Conservation (phyloP, 2,113 vertebrate species). For the Myrmophylax atrothorax region DNA sequence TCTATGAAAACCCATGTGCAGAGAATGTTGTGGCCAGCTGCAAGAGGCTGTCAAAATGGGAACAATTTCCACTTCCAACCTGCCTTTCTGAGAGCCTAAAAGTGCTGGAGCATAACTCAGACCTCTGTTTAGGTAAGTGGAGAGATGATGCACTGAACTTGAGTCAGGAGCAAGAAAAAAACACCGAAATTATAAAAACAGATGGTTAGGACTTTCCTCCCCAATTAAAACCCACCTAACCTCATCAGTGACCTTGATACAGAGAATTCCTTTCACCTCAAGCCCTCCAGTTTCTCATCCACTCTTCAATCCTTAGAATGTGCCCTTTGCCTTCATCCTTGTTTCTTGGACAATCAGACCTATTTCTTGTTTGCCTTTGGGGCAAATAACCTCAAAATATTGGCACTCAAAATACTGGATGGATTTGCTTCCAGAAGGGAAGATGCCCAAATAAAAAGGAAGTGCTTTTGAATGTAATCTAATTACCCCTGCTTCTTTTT, state of each 20-base stretch:
- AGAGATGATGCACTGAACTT: not conserved
- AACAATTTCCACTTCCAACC: not conserved
- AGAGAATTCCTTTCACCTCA: not conserved
- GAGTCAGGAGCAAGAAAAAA: not conserved
- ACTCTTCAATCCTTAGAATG: not conserved
- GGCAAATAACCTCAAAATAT: not conserved
- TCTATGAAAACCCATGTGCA: not conserved
- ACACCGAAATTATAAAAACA: not conserved
- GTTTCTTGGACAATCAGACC: not conserved
- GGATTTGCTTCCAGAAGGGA: not conserved
- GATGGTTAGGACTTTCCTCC: not conserved
- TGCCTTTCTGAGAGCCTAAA: not conserved
- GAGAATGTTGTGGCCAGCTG: not conserved
- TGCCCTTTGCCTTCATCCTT: slow-evolving; percentile 33
- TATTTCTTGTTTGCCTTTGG: slow-evolving; percentile 21
- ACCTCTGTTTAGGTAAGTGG: not conserved
- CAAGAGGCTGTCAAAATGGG: not conserved
- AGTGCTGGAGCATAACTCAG: not conserved
- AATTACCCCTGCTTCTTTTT: not conserved
- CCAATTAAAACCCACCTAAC: not conserved
- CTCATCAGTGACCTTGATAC: not conserved
- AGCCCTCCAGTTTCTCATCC: not conserved
- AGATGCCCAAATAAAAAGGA: not conserved
- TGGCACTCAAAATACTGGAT: not conserved
- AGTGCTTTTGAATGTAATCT: not conserved